Percentiles rank a stretch among this genome's conserved stretches.
Conservation (phyloP, 2,888 invertebrate species). For the Plusia festucae region DNA sequence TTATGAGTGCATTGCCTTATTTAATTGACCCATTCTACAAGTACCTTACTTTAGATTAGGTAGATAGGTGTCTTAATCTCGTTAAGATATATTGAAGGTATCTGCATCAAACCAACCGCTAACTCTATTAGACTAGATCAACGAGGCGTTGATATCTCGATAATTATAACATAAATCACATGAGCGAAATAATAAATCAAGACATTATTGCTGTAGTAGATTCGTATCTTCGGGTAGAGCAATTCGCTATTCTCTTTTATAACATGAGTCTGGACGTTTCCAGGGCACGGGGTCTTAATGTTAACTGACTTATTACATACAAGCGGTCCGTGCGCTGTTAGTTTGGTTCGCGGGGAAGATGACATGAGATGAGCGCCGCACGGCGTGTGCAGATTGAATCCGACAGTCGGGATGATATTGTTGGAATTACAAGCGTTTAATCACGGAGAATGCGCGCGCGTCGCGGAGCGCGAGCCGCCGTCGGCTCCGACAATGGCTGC, state of each 20-base stretch:
- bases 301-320: conserved; percentile 64
- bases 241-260: conserved; percentile 59
- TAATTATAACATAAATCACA: conserved; percentile 61
- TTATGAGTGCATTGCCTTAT: conserved; percentile 32
- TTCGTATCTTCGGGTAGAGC: conserved; percentile 39
- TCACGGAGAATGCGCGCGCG: conserved; percentile 82
- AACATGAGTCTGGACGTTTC: conserved; percentile 57
- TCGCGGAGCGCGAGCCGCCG: conserved; percentile 69
- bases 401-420: conserved; percentile 84
- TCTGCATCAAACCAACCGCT: conserved; percentile 49
- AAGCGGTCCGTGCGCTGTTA: conserved; percentile 62
- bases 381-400: conserved; percentile 79
- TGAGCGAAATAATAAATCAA: conserved; percentile 62
- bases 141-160: conserved; percentile 55
- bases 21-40: conserved; percentile 29
- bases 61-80: conserved; percentile 23
- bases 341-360: conserved; percentile 61
- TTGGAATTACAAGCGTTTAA: conserved; percentile 88
- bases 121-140: conserved; percentile 44
- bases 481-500: conserved; percentile 82
- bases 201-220: conserved; percentile 58
- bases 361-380: conserved; percentile 74
- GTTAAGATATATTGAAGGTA: conserved; percentile 35
- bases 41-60: conserved; percentile 44
- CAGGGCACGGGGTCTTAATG: conserved; percentile 69